Base-by-base conservation (phyloP, 2,888 invertebrate species). In the Vanessa cardui region DNA sequence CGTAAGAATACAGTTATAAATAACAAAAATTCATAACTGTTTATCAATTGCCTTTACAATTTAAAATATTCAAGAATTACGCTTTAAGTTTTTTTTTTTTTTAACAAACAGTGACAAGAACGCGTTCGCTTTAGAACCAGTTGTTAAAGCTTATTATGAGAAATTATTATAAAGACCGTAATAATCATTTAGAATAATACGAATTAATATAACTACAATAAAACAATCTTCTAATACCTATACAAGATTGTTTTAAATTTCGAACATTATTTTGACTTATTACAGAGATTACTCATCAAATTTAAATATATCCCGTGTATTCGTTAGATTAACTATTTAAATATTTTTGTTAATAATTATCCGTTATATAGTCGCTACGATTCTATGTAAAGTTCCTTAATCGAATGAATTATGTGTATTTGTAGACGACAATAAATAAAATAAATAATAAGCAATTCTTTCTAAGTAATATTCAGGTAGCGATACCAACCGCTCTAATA, bases 151-250 rank as follows among this genome's bases (percentile, higher is more conserved):
- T 65, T 52, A 60, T 65, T 59, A 64, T 64, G 52, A 39, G 16
- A 64, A 64, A 64, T 64, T 64, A 64, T 64, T 44, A 59, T 59
- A 59, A 59, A 46, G 33, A 45, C 46, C 5, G 59, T 39, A 52
- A 54, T 65, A 64, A 58, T 64, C 50, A 47, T 58, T 64, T 49
- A 33, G 49, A 7, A 49, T 64, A 47, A 39, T 54, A 54, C 18
- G 59, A 21, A 58, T 45, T 60, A 46, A 52, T 65, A 21, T 45
- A 54, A 0, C 54, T 31, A n/a, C 33, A 31, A 65, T 60, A 60
- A 60, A 65, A 26, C 33, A 21, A 16, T 26, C 21, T 50, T 21
- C 39, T 50, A 50, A 20, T 50, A 12, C 2, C 12, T 50, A 33
- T 6, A 33, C 8, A 8, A 33, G 33, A 33, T 9, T 33, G 9